Evolutionary conservation across 2,113 vertebrate genomes (phyloP), one percentile per base, ranked within the genome.

Genomic region (Vidua macroura): DNA sequence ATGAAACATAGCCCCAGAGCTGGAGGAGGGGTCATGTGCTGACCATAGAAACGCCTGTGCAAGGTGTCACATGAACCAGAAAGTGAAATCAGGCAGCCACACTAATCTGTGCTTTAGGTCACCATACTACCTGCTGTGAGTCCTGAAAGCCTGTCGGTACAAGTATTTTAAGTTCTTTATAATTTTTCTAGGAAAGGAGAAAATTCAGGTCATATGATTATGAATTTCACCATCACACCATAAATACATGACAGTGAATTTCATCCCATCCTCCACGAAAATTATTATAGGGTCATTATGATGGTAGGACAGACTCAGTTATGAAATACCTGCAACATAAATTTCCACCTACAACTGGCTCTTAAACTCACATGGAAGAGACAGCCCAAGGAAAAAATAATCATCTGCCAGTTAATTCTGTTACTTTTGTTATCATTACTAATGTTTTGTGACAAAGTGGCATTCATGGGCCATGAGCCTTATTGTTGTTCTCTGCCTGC

Each of bases 381-480:
- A 11, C 1, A 10, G 41, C 39, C 39, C 21, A 68, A 51, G 19
- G 9, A 73, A 64, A 88, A 88, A 90, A 68, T 0, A 55, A 35
- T 73, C 6, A 39, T 21, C n/a, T 55, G 33, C 44, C 64, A 44
- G 18, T 33, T 39, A 41, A 69, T 7, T 17, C 15, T 49, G 11
- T 46, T 59, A 33, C 22, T 75, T 27, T 10, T 69, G 25, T 48
- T 67, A 31, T 15, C 18, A 67, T n/a, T 46, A n/a, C 7, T 56
- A 41, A 33, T 43, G 23, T 23, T 90, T 62, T 67, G 43, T 78
- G 64, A 66, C 33, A 33, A 75, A 86, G 41, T 41, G 66, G 67
- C 22, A 5, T 17, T 39, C 5, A 0, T 1, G 3, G n/a, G 46
- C 43, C 21, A 11, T 37, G 5, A 85, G 27, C 31, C 22, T 27